Percentiles rank a stretch among this genome's conserved stretches.
These are phyloP conservation scores for Pipistrellus pipistrellus DNA, from an alignment of 2,797 vertebrate genomes.

Conservation along the genomic window DNA sequence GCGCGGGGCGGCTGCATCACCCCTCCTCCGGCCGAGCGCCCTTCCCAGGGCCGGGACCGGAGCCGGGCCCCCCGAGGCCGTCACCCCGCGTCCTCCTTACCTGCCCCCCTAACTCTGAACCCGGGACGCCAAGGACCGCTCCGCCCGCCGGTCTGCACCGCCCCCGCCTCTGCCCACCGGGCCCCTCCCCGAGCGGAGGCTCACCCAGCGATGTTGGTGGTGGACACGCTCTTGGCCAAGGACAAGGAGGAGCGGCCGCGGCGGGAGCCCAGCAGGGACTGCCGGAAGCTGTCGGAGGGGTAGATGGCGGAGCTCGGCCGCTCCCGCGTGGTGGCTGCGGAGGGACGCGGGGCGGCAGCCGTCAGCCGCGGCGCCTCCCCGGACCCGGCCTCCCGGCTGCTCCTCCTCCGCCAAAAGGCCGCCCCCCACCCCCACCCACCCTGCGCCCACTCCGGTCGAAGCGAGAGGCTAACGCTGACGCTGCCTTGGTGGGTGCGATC, in stretches of 20 bases:
- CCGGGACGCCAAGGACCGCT: neutral
- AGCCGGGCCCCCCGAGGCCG: neutral
- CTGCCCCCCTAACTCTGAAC: slow-evolving; percentile 24
- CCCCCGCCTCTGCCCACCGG: neutral
- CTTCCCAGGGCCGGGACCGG: fast-evolving
- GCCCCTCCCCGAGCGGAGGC: slow-evolving; percentile 28
- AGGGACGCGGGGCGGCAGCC: neutral
- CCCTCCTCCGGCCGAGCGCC: fast-evolving
- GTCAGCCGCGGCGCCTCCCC: neutral
- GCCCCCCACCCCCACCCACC: too few relatives aligned
- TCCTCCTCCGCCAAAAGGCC: neutral
- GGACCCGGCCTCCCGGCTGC: neutral
- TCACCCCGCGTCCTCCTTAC: neutral
- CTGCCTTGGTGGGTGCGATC: neutral
- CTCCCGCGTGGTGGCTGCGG: slow-evolving; percentile 90
- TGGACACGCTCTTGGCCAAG: slow-evolving; percentile 96
- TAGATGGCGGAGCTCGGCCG: slow-evolving; percentile 95
- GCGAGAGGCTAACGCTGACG: neutral
- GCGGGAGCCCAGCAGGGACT: slow-evolving; percentile 93
- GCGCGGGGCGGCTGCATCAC: neutral
- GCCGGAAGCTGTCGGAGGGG: slow-evolving; percentile 93
- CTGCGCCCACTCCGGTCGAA: neutral
- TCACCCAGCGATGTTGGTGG: slow-evolving; percentile 96
- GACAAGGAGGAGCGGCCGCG: slow-evolving; percentile 91
- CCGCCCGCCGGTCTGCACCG: neutral